These are phyloP conservation scores for Anolis sagrei DNA, from an alignment of 2,113 vertebrate genomes.

Conservation along the genomic window DNA sequence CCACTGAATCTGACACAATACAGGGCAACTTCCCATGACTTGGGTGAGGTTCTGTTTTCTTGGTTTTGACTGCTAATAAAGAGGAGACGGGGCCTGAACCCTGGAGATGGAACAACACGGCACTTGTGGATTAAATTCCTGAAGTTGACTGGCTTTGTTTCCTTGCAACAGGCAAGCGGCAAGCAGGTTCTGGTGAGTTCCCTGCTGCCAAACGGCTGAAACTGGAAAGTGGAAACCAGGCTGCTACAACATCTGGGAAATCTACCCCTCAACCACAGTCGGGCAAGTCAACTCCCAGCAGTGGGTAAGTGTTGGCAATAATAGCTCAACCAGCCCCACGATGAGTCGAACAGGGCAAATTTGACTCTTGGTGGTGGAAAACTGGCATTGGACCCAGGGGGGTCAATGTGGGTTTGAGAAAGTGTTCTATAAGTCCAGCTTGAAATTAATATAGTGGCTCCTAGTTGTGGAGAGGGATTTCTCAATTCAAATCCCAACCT, in stretches of 20 bases:
- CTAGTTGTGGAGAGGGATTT: neutral
- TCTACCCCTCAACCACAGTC: slow-evolving; percentile 88
- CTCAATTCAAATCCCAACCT: neutral
- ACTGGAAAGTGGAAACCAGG: slow-evolving; percentile 82
- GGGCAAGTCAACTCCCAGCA: slow-evolving; percentile 88
- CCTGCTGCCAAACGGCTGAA: slow-evolving; percentile 87
- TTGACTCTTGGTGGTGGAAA: too few relatives aligned
- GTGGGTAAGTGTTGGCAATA: slow-evolving; percentile 74
- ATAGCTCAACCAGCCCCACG: too few relatives aligned
- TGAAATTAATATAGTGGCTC: too few relatives aligned
- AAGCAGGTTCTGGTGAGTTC: slow-evolving; percentile 71
- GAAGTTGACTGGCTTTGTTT: neutral
- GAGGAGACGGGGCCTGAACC: too few relatives aligned
- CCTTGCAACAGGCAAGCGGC: slow-evolving; percentile 82
- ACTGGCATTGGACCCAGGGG: too few relatives aligned
- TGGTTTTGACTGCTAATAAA: neutral
- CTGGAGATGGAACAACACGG: neutral
- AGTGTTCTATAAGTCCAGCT: neutral
- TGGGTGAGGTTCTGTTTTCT: neutral
- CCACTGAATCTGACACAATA: too few relatives aligned
- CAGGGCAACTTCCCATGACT: too few relatives aligned
- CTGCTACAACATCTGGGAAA: slow-evolving; percentile 83
- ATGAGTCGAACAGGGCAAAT: neutral
- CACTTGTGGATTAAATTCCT: neutral
- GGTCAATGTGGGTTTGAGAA: neutral